Percentiles rank a stretch among this genome's conserved stretches.
These are phyloP conservation scores for Bombus consobrinus DNA, from an alignment of 1,140 invertebrate species.

Conservation along the genomic window DNA sequence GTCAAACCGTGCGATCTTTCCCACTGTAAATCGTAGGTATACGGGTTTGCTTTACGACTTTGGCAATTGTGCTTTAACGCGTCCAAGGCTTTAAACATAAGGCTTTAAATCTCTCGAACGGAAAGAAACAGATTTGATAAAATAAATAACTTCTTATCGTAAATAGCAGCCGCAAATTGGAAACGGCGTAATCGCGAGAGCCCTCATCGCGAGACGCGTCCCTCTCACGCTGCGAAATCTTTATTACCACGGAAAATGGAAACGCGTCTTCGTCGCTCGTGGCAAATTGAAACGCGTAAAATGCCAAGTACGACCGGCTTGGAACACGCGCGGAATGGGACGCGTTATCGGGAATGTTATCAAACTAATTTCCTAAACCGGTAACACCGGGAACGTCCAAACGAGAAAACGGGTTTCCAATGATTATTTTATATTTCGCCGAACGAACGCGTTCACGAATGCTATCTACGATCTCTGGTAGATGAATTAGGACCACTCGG, in stretches of 20 bases:
- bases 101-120: not conserved
- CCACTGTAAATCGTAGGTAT: constrained; percentile 19
- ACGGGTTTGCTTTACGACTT: constrained; percentile 19
- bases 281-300: constrained; percentile 50
- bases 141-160: constrained; percentile 2
- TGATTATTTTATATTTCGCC: constrained; percentile 39
- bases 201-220: not conserved
- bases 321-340: constrained; percentile 33
- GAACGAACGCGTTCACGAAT: not conserved
- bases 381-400: constrained; percentile 24
- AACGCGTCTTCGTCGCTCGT: not conserved
- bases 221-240: not conserved
- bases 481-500: not conserved
- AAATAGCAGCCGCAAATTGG: not conserved
- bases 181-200: not conserved
- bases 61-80: not conserved
- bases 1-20: not conserved
- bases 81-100: not conserved
- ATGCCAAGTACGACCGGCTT: not conserved
- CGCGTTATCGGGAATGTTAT: constrained; percentile 54
- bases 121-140: constrained; percentile 1
- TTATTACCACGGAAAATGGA: constrained; percentile 17
- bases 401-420: constrained; percentile 19
- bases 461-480: not conserved
- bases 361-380: constrained; percentile 52